Conservation (phyloP, 1,140 invertebrate genomes). For the Phymastichus coffea region DNA sequence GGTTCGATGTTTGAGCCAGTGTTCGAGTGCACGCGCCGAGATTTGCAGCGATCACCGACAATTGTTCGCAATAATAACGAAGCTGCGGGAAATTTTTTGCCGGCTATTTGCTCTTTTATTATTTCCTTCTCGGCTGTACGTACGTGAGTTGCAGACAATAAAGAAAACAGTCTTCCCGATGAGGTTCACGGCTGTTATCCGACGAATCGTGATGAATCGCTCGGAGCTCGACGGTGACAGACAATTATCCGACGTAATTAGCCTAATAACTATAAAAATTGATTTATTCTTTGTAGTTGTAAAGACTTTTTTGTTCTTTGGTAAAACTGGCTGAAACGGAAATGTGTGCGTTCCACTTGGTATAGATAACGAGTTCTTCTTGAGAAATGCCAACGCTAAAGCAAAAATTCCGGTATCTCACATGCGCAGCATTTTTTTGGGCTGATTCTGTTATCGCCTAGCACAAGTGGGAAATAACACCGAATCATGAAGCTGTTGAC, state of each 20-base stretch:
- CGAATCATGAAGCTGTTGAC: too few relatives aligned
- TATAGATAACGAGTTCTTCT: too few relatives aligned
- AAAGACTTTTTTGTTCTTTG: not conserved
- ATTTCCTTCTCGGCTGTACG: not conserved
- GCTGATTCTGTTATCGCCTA: too few relatives aligned
- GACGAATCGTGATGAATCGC: not conserved
- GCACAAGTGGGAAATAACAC: too few relatives aligned
- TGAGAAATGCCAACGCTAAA: too few relatives aligned
- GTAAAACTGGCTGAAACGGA: too few relatives aligned
- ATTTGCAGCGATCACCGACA: not conserved
- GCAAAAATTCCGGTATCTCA: too few relatives aligned
- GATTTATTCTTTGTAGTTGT: not conserved
- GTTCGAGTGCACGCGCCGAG: not conserved
- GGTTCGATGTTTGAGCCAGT: conserved; percentile 4
- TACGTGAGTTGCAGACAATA: not conserved
- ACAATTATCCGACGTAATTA: conserved; percentile 5
- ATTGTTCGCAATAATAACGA: not conserved
- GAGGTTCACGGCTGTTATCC: not conserved
- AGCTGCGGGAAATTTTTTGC: not conserved
- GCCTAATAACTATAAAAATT: not conserved
- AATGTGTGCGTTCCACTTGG: too few relatives aligned
- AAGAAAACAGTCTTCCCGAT: not conserved
- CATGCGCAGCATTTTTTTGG: too few relatives aligned
- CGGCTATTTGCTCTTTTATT: too few relatives aligned
- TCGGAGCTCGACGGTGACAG: not conserved